A percentile compares a stretch with the other conserved stretches of the same genome.
phyloP scores from a whole-genome alignment of 1,140 invertebrate genomes.

The Drosophila arawakana region DNA sequence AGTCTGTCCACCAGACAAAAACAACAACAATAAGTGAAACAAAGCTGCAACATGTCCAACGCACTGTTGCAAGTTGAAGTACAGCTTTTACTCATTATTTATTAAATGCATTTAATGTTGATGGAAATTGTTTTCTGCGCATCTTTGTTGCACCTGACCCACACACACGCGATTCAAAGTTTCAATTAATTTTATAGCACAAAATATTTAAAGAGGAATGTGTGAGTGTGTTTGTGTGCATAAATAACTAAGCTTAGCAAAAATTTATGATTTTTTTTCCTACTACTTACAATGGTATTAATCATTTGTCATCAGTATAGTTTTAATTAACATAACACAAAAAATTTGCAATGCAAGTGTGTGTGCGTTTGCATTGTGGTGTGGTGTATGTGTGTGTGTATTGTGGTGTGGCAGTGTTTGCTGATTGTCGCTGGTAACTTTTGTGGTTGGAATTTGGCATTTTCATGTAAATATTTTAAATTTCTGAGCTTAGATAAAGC shows the following conservation, averaged over 20 bases:
- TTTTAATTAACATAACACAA: constrained; percentile 45
- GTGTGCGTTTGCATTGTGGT: too few species aligned
- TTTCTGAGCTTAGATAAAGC: constrained; percentile 4
- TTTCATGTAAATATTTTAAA: constrained; percentile 26
- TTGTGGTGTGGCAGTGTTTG: not conserved
- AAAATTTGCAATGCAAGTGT: not conserved
- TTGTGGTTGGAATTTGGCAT: constrained; percentile 3
- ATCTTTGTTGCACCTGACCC: constrained; percentile 14
- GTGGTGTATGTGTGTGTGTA: not conserved
- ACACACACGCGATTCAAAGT: constrained; percentile 11
- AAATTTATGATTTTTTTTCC: constrained; percentile 6
- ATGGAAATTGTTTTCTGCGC: constrained; percentile 22
- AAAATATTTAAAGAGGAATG: not conserved
- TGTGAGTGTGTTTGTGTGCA: too few species aligned
- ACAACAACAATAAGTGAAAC: constrained; percentile 1
- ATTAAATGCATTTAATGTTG: constrained; percentile 46
- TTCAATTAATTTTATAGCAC: constrained; percentile 28
- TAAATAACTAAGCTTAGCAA: not conserved
- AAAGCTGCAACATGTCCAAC: constrained; percentile 22
- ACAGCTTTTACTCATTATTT: constrained; percentile 48
- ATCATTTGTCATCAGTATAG: not conserved
- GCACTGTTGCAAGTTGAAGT: not conserved
- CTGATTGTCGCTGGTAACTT: not conserved
- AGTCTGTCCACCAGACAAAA: constrained; percentile 18
- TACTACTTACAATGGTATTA: not conserved